Conservation (phyloP, 2,888 invertebrate species). For the Phyllotreta striolata region DNA sequence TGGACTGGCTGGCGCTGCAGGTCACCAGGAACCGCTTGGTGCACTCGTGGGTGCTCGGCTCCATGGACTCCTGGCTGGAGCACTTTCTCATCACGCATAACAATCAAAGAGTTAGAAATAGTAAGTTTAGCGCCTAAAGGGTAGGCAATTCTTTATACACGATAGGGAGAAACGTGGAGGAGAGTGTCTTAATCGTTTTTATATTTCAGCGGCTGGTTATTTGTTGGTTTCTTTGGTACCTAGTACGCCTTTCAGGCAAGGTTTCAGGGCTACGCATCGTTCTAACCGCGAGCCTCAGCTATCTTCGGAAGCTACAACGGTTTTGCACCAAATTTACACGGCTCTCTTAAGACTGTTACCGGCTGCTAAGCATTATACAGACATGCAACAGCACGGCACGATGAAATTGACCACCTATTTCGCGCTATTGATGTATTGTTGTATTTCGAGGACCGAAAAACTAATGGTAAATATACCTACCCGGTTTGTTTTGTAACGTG, state of each 20-base stretch:
- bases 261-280: constrained; percentile 74
- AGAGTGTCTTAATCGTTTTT: not conserved
- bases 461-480: constrained; percentile 74
- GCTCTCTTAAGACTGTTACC: constrained; percentile 79
- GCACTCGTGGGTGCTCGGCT: constrained; percentile 90
- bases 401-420: constrained; percentile 93
- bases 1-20: constrained; percentile 90
- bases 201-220: constrained; percentile 79
- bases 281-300: constrained; percentile 63
- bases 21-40: constrained; percentile 88
- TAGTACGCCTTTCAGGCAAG: constrained; percentile 88
- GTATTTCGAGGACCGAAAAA: constrained; percentile 89
- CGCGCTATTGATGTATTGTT: constrained; percentile 89
- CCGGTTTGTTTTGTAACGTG: not conserved
- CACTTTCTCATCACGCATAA: constrained; percentile 85
- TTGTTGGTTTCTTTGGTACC: constrained; percentile 91
- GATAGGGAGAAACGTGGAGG: no score
- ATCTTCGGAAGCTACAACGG: constrained; percentile 65
- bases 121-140: constrained; percentile 59
- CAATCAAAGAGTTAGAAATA: constrained; percentile 86
- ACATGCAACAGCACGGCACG: constrained; percentile 86
- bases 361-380: constrained; percentile 85
- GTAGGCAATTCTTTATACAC: constrained; percentile 4
- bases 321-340: constrained; percentile 74
- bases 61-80: constrained; percentile 92